phyloP scores from a whole-genome alignment of 2,797 vertebrate genomes.

The Coluber constrictor region DNA sequence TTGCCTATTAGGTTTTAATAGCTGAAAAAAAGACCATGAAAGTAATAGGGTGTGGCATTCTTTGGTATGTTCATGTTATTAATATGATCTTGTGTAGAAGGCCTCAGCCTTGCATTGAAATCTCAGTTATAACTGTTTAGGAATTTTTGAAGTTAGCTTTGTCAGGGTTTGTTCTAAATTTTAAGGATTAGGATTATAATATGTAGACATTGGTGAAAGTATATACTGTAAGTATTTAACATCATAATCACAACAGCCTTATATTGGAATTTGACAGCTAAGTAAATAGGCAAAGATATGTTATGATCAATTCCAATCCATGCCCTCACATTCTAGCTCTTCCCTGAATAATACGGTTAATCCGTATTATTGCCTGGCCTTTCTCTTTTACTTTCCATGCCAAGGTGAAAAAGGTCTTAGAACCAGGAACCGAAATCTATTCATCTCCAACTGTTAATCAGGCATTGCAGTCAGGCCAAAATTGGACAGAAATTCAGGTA shows the following conservation, averaged over 20 bases:
- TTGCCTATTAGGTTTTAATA: neutral
- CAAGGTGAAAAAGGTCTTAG: neutral
- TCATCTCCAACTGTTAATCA: neutral
- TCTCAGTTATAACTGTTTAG: neutral
- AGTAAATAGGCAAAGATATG: neutral
- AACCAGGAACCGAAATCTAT: neutral
- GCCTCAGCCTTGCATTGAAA: neutral
- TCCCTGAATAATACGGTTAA: neutral
- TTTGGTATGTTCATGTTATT: neutral
- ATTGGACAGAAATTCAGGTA: neutral
- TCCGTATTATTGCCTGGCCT: neutral
- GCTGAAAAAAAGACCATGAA: neutral
- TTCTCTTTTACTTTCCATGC: neutral
- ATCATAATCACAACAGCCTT: neutral
- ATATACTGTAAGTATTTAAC: neutral
- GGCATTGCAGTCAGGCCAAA: neutral
- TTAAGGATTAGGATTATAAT: neutral
- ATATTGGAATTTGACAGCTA: neutral
- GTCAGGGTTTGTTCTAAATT: neutral
- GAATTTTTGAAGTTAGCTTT: neutral
- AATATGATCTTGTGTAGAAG: neutral
- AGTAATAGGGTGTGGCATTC: neutral
- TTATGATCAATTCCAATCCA: neutral
- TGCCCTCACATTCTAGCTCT: neutral
- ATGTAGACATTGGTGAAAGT: neutral